Evolutionary conservation across 2,113 vertebrate genomes (phyloP).

Genomic region (Catharus bicknelli): DNA sequence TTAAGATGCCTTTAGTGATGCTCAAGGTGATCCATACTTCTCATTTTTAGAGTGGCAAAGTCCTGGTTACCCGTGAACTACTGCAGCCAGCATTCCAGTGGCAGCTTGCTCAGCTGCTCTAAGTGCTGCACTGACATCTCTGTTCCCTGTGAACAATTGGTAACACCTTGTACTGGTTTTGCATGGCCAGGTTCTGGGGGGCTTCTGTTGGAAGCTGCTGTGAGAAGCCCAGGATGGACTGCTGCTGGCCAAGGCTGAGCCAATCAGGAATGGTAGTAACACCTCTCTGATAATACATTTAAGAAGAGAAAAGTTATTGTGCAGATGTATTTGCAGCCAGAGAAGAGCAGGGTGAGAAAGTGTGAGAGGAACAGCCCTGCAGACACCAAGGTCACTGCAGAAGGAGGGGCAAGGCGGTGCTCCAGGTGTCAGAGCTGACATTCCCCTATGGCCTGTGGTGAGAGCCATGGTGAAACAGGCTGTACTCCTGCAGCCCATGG

Average conservation of each 20-base stretch:
- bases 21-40: neutral
- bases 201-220: neutral
- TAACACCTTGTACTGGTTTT: neutral
- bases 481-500: neutral
- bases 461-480: neutral
- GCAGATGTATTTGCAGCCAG: neutral
- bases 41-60: neutral
- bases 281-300: neutral
- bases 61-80: neutral
- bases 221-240: neutral
- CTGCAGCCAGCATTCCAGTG: neutral
- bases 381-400: neutral
- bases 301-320: neutral
- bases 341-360: neutral
- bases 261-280: neutral
- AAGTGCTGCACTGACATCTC: rapidly evolving
- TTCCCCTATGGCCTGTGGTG: rapidly evolving
- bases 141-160: neutral
- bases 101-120: neutral
- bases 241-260: neutral
- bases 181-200: rapidly evolving
- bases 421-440: neutral
- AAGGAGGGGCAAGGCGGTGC: neutral
- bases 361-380: too few species aligned
- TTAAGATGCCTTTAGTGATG: neutral